These are phyloP conservation scores for Perdita meconis DNA, from an alignment of 2,888 invertebrate species.

Conservation along the genomic window DNA sequence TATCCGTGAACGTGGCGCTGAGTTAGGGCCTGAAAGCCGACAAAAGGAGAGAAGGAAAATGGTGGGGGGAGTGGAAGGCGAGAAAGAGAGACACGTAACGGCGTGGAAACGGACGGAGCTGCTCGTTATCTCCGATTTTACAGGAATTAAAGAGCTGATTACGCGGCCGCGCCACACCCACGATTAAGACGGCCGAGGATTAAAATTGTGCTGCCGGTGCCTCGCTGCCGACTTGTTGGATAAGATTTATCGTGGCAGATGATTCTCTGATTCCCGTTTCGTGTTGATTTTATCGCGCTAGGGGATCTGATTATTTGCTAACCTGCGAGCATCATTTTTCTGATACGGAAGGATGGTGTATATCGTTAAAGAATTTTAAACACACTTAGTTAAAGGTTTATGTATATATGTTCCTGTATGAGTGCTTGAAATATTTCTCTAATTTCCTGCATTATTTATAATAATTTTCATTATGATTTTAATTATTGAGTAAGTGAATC, in stretches of 20 bases:
- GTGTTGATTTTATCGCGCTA: background rate
- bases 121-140: slow-evolving; percentile 76
- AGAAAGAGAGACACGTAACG: slow-evolving; percentile 35
- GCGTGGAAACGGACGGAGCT: slow-evolving; percentile 66
- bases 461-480: too few relatives aligned
- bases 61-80: slow-evolving; percentile 24
- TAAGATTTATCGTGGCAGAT: slow-evolving; percentile 51
- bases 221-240: slow-evolving; percentile 44
- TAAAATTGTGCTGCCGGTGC: slow-evolving; percentile 62
- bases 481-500: too few relatives aligned
- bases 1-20: slow-evolving; percentile 65
- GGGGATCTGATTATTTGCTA: slow-evolving; percentile 1
- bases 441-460: too few relatives aligned
- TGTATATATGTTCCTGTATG: too few relatives aligned
- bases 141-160: slow-evolving; percentile 76
- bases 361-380: too few relatives aligned
- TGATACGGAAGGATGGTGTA: too few relatives aligned
- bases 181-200: slow-evolving; percentile 72
- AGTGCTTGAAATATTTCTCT: too few relatives aligned
- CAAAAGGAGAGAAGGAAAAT: slow-evolving; percentile 47
- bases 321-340: background rate
- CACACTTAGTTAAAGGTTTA: too few relatives aligned
- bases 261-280: background rate
- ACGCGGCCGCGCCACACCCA: slow-evolving; percentile 69
- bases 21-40: slow-evolving; percentile 64